phyloP scores from a whole-genome alignment of 2,113 vertebrate species.

The Bufo bufo region DNA sequence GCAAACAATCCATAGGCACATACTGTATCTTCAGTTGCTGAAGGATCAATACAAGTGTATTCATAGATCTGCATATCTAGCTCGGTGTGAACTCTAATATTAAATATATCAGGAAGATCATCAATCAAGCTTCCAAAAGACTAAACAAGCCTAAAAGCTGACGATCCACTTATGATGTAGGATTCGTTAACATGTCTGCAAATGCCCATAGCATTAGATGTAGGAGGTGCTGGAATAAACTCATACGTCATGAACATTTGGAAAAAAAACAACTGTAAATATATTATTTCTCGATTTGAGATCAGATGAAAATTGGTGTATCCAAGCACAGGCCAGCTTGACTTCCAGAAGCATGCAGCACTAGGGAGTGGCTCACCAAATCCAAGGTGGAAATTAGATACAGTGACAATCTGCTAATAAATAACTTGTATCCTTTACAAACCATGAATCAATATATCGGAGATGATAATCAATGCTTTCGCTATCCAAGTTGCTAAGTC shows the following conservation, averaged over 20 bases:
- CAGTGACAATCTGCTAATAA: background rate
- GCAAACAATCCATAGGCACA: background rate
- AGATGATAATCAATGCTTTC: background rate
- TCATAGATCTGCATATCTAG: background rate
- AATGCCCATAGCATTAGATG: background rate
- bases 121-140: background rate
- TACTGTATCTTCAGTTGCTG: background rate
- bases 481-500: conserved; percentile 20
- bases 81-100: background rate
- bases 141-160: background rate
- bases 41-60: background rate
- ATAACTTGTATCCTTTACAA: background rate
- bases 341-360: background rate
- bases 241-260: background rate
- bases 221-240: background rate
- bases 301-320: background rate
- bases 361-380: conserved; percentile 31
- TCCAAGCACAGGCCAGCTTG: background rate
- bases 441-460: background rate
- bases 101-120: background rate
- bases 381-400: background rate
- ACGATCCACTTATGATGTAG: background rate
- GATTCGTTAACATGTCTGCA: no score
- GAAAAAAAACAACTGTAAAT: no score
- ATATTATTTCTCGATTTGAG: background rate